Evolutionary conservation across 2,797 vertebrate species (phyloP), one percentile per base, ranked within the genome.

Genomic region (Lycodopsis pacificus): DNA sequence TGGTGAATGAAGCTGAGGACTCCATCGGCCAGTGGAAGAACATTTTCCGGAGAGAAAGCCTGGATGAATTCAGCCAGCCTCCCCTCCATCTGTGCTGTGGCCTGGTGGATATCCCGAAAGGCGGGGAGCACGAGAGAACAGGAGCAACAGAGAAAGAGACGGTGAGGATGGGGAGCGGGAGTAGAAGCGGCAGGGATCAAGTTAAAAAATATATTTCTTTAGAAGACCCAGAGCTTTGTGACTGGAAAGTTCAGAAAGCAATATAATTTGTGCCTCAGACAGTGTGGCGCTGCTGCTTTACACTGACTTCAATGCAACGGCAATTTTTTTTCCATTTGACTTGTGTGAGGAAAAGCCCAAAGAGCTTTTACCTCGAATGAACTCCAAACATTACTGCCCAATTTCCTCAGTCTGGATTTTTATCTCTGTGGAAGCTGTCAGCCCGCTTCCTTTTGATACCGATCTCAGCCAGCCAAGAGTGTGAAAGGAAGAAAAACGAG

Each of bases 1-100:
- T 98, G 97, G 88, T 98, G 97, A 85, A 98, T 98, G 88, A 98
- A 98, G 92, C 97, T 98, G 77, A 98, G 96, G 38, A 96, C 96
- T 0, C 97, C 97, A 0, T 98, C 97, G 0, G 94, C 95, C 76
- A 98, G 89, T 0, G 96, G 97, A 7, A 97, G 93, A 64, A 96
- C 95, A 10, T 91, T 96, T 71, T 97, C 97, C 0, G 97, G 97
- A 46, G 95, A 96, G 10, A 95, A 96, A 22, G 92, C 87, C 2
- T 94, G 94, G 68, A 97, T 93, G 40, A 98, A 97, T 71, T 97
- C 96, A 0, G 95, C 93, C 78, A 98, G 92, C 58, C 96, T 92
- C 69, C 95, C 97, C 86, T 97, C 96, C 97, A 98, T 98, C 93
- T 98, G 97, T 0, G 97, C 95, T 0, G 97, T 98, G 59, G 97